phyloP scores from a whole-genome alignment of 2,888 invertebrate species.

The Caenorhabditis drosophilae region DNA sequence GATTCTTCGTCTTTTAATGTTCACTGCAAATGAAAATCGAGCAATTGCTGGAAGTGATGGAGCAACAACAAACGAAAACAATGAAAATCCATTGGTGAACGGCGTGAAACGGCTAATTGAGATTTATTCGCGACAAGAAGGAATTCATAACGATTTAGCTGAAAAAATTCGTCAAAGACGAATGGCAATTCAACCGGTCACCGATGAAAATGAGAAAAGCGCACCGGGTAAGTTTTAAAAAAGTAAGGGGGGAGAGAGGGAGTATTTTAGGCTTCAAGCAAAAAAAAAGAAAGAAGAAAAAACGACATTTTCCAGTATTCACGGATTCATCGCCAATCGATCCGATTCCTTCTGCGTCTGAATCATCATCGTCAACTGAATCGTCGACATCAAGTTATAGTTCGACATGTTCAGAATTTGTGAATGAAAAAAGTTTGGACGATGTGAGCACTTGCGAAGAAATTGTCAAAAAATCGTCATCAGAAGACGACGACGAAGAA shows the following conservation, averaged over 20 bases:
- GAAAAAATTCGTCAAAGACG: slow-evolving; percentile 5
- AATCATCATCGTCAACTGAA: too few species aligned
- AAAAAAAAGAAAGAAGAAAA: too few species aligned
- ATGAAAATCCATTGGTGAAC: slow-evolving; percentile 10
- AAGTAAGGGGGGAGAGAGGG: neutral
- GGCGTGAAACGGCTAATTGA: slow-evolving; percentile 20
- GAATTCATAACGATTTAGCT: slow-evolving; percentile 21
- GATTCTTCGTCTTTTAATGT: slow-evolving; percentile 59
- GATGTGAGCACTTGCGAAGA: neutral
- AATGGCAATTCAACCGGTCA: too few species aligned
- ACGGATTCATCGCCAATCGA: too few species aligned
- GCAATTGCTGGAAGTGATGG: slow-evolving; percentile 10
- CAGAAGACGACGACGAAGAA: slow-evolving; percentile 11
- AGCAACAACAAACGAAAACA: slow-evolving; percentile 5
- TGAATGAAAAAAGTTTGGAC: neutral
- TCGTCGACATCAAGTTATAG: too few species aligned
- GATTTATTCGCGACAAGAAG: slow-evolving; percentile 19
- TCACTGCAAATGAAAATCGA: slow-evolving; percentile 39
- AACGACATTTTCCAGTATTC: too few species aligned
- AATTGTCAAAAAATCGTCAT: neutral
- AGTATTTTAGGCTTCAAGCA: neutral
- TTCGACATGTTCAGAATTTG: neutral
- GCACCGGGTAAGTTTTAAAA: too few species aligned
- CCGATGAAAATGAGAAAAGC: too few species aligned
- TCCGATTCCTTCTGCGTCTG: too few species aligned